These are phyloP conservation scores for Siderastrea siderea DNA, from an alignment of 92 coral and sea anemone species.

Conservation along the genomic window DNA sequence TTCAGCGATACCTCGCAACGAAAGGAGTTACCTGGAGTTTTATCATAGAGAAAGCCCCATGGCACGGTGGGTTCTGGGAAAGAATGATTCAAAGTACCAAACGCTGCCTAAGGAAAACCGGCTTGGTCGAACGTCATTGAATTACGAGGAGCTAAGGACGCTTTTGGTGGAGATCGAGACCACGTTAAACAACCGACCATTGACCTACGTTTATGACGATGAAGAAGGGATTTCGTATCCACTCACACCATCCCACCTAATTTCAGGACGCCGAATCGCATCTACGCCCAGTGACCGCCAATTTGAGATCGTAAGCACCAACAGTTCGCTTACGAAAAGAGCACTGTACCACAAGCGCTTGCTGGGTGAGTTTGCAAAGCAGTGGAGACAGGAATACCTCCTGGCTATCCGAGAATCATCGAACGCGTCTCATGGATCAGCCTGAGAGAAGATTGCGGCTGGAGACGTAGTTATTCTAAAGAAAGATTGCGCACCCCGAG, in stretches of 20 bases:
- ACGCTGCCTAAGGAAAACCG: not conserved
- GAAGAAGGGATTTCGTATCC: not conserved
- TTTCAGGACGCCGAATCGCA: not conserved
- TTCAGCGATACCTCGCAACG: not conserved
- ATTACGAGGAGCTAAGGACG: not conserved
- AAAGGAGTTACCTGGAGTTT: no score
- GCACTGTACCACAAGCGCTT: not conserved
- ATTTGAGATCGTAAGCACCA: not conserved
- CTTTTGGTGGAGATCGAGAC: not conserved
- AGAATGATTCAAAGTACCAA: not conserved
- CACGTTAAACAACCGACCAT: not conserved
- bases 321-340: not conserved
- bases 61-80: slow-evolving; percentile 17
- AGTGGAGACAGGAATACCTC: slow-evolving; percentile 6
- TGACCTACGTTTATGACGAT: slow-evolving; percentile 7
- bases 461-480: no score
- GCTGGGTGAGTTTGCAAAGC: not conserved
- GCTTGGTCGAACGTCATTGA: not conserved
- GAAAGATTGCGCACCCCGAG: not conserved
- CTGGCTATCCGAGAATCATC: not conserved
- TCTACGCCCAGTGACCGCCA: not conserved
- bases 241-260: not conserved
- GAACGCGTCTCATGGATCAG: no score
- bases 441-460: not conserved
- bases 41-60: not conserved